Conservation (phyloP, 1,140 invertebrate genomes). For the Stegodyphus dumicola region DNA sequence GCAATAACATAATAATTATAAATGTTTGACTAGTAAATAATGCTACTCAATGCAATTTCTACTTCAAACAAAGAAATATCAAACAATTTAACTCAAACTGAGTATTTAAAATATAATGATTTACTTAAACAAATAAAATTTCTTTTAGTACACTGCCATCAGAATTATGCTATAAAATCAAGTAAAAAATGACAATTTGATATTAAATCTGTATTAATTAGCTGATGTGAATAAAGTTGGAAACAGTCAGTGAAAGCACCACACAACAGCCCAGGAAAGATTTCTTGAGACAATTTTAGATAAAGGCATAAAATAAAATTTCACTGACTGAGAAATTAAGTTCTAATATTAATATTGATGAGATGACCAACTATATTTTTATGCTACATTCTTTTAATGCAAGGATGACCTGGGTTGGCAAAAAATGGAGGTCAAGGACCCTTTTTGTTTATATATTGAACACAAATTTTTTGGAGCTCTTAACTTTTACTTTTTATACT, state of each 20-base stretch:
- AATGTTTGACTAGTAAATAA: slow-evolving; percentile 40
- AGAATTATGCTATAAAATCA: neutral
- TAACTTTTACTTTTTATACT: slow-evolving; percentile 1
- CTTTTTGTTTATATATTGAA: slow-evolving; percentile 4
- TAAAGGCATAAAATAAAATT: slow-evolving; percentile 32
- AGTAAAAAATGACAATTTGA: slow-evolving; percentile 5
- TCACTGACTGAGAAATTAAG: slow-evolving; percentile 16
- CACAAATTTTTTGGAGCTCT: neutral
- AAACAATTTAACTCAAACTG: neutral
- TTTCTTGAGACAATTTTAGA: slow-evolving; percentile 11
- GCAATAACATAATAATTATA: slow-evolving; percentile 34
- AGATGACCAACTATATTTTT: slow-evolving; percentile 20
- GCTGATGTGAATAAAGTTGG: slow-evolving; percentile 31
- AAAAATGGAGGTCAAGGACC: slow-evolving; percentile 14
- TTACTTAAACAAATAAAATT: neutral
- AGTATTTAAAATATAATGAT: neutral
- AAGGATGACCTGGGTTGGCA: slow-evolving; percentile 40
- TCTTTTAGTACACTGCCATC: neutral
- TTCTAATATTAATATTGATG: slow-evolving; percentile 29
- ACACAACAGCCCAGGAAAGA: slow-evolving; percentile 42
- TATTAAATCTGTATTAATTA: slow-evolving; percentile 16
- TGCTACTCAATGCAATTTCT: neutral
- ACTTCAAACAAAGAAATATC: neutral
- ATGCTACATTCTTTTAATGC: slow-evolving; percentile 35
- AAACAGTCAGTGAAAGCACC: slow-evolving; percentile 50